Evolutionary conservation across 1,140 invertebrate species (phyloP).

Genomic region (Scylla paramamosain): DNA sequence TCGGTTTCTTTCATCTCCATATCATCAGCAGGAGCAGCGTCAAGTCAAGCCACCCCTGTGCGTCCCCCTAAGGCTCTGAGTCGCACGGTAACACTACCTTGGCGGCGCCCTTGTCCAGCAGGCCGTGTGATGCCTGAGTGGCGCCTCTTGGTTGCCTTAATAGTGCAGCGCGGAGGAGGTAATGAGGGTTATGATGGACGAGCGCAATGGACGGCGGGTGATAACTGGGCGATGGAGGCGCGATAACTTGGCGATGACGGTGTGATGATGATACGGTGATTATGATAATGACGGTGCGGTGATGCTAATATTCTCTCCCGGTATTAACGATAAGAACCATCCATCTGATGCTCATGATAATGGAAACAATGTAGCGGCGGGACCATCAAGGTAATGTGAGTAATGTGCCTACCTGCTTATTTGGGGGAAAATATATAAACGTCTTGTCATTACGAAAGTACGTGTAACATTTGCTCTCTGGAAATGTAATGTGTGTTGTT

Average conservation of each 20-base stretch:
- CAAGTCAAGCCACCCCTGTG: not conserved
- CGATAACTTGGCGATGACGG: not conserved
- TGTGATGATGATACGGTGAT: not conserved
- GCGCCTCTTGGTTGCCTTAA: not conserved
- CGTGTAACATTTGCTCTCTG: not conserved
- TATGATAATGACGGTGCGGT: not conserved
- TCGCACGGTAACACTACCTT: too few species aligned
- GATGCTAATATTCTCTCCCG: not conserved
- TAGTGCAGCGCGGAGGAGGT: not conserved
- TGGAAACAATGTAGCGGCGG: not conserved
- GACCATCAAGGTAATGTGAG: not conserved
- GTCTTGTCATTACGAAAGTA: not conserved
- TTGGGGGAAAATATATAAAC: not conserved
- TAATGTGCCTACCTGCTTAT: not conserved
- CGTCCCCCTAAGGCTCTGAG: not conserved
- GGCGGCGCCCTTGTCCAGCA: not conserved
- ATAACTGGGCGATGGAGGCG: not conserved
- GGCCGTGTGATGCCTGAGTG: not conserved
- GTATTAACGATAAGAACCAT: not conserved
- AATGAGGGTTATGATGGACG: constrained; percentile 13
- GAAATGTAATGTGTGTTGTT: not conserved
- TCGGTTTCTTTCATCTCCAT: not conserved
- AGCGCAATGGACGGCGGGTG: not conserved
- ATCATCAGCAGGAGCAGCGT: not conserved
- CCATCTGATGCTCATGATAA: not conserved